Percentiles rank a stretch among this genome's conserved stretches.
These are phyloP conservation scores for Monomorium pharaonis DNA, from an alignment of 1,140 invertebrate species.

Conservation along the genomic window DNA sequence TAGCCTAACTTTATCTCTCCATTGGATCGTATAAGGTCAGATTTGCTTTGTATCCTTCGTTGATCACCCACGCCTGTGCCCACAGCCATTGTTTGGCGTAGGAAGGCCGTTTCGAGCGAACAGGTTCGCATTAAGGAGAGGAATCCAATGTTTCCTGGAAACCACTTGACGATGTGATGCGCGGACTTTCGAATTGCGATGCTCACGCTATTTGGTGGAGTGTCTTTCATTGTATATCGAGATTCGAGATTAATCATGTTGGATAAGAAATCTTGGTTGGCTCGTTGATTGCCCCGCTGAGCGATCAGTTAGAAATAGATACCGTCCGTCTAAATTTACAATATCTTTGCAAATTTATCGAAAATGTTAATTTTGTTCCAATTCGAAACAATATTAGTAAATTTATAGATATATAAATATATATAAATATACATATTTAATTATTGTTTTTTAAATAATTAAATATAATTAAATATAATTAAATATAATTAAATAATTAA, in stretches of 20 bases:
- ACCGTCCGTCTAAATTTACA: not conserved
- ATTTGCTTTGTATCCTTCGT: slow-evolving; percentile 64
- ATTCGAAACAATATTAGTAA: not conserved
- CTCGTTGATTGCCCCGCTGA: slow-evolving; percentile 2
- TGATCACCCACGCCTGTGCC: slow-evolving; percentile 69
- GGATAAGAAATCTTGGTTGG: not conserved
- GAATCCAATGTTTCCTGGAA: slow-evolving; percentile 72
- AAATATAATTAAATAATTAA: too few relatives aligned
- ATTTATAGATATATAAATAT: too few relatives aligned
- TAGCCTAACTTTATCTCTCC: slow-evolving; percentile 34
- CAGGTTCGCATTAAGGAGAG: slow-evolving; percentile 66
- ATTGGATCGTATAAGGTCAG: slow-evolving; percentile 66
- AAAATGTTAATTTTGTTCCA: slow-evolving; percentile 3
- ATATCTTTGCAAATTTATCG: not conserved
- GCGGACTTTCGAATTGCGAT: slow-evolving; percentile 66
- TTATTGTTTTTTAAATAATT: too few relatives aligned
- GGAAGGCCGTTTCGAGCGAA: slow-evolving; percentile 69
- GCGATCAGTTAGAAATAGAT: slow-evolving; percentile 41
- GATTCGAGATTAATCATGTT: slow-evolving; percentile 38
- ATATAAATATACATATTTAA: not conserved
- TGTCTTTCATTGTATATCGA: not conserved
- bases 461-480: too few relatives aligned
- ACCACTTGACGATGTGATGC: slow-evolving; percentile 60
- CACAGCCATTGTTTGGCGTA: slow-evolving; percentile 69
- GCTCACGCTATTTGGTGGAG: slow-evolving; percentile 62